Evolutionary conservation across 2,113 vertebrate species (phyloP), one percentile per base, ranked within the genome.

Genomic region (Phalacrocorax brasilianus): DNA sequence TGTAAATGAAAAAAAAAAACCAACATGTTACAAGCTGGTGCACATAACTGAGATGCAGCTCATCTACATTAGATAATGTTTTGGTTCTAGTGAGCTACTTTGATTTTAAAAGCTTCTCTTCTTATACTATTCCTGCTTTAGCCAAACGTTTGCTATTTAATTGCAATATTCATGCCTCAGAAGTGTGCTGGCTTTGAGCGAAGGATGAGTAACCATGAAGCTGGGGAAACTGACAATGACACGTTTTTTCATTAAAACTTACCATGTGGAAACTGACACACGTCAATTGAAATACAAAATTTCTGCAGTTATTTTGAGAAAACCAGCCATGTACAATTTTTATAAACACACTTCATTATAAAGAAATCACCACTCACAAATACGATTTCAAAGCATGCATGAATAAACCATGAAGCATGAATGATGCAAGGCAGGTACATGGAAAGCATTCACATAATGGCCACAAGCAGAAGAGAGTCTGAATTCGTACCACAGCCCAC

Each of bases 231-330:
- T 38, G 59, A 61, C 77, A 85, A 61, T 63, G 75, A 76, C 2
- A 1, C 50, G 49, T 76, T 93, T 94, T 91, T 94, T 89, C 82
- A 94, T 95, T 94, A 94, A 82, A 97, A 65, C 23, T 35, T 66
- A 70, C 74, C 67, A 73, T 76, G 88, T 88, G 82, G 87, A 92
- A 96, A 92, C 40, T 65, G 89, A 88, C 65, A 70, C 8, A 38
- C 8, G 28, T 81, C 89, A 93, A 92, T n/a, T 70, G 77, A 85
- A 91, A 93, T 88, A 86, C 8, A 91, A 56, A 74, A 74, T 77
- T 93, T 63, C 73, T 74, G 71, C 76, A 75, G 87, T 74, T 91
- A 78, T 67, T 95, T 81, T 81, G 47, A 95, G 52, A 95, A 94
- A 94, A 92, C 47, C 63, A 92, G 42, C 38, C 59, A 65, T 42